phyloP scores from a whole-genome alignment of 2,888 invertebrate genomes.

The Alentia gelatinosa region DNA sequence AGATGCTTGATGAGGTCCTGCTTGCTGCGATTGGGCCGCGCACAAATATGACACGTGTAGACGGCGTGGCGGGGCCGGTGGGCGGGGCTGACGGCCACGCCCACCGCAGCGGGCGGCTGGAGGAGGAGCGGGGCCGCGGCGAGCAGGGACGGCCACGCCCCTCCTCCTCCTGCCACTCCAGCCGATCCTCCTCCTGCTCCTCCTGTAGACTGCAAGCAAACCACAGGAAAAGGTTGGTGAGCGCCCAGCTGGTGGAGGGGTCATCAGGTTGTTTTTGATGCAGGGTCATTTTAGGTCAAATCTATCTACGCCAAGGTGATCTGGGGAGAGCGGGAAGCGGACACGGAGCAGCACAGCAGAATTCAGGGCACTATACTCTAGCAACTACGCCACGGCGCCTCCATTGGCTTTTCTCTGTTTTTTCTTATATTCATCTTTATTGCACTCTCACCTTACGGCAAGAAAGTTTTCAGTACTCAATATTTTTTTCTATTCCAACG shows the following conservation, averaged over 20 bases:
- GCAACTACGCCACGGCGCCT: no score
- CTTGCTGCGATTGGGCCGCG: neutral
- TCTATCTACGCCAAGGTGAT: no score
- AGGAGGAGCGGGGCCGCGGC: neutral
- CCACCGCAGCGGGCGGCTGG: neutral
- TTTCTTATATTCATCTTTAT: no score
- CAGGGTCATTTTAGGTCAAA: no score
- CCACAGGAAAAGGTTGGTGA: neutral
- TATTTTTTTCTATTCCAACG: no score
- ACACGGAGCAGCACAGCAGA: no score
- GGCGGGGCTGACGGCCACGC: neutral
- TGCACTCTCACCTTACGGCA: no score
- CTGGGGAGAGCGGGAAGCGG: no score
- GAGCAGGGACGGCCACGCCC: neutral
- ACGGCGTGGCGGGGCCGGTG: neutral
- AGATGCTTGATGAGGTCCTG: constrained; percentile 13
- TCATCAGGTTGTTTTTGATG: neutral
- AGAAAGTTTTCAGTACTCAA: no score
- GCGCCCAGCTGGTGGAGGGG: no score
- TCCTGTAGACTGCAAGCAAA: neutral
- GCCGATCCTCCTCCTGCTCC: neutral
- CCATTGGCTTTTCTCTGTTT: no score
- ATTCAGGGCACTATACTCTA: no score
- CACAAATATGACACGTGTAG: constrained; percentile 15
- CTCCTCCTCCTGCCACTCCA: neutral